Evolutionary conservation across 2,888 invertebrate species (phyloP).

Genomic region (Xylophagus ater): DNA sequence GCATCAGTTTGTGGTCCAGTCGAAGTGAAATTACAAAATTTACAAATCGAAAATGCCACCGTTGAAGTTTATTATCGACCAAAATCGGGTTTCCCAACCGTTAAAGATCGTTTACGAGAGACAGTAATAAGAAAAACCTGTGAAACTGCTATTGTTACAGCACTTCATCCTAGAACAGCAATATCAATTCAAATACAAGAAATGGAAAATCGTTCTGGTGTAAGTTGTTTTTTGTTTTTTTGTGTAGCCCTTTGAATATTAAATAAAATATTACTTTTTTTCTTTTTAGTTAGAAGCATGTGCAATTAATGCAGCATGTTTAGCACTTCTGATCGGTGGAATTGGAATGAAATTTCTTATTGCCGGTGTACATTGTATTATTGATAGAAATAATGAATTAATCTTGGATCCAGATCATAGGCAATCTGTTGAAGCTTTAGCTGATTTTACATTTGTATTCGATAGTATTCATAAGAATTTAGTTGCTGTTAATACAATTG

Average conservation of each 20-base stretch:
- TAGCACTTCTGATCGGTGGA: constrained; percentile 72
- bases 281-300: constrained; percentile 55
- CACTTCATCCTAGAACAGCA: constrained; percentile 68
- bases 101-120: constrained; percentile 62
- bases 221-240: constrained; percentile 35
- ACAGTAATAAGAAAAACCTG: constrained; percentile 63
- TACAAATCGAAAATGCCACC: constrained; percentile 65
- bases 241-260: background rate
- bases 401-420: constrained; percentile 51
- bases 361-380: constrained; percentile 65
- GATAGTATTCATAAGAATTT: constrained; percentile 51
- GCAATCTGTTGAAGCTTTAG: constrained; percentile 44
- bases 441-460: constrained; percentile 62
- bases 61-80: constrained; percentile 68
- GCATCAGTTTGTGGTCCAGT: constrained; percentile 74
- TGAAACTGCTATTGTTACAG: constrained; percentile 57
- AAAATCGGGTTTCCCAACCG: constrained; percentile 61
- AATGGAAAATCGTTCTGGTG: constrained; percentile 72
- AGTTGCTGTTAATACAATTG: constrained; percentile 56
- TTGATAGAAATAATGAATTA: constrained; percentile 49
- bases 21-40: constrained; percentile 64
- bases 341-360: constrained; percentile 72
- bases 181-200: constrained; percentile 75
- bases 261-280: background rate
- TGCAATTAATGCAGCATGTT: constrained; percentile 69